Evolutionary conservation across 2,113 vertebrate genomes (phyloP), one percentile per base, ranked within the genome.

Genomic region (Atherinomorus stipes): DNA sequence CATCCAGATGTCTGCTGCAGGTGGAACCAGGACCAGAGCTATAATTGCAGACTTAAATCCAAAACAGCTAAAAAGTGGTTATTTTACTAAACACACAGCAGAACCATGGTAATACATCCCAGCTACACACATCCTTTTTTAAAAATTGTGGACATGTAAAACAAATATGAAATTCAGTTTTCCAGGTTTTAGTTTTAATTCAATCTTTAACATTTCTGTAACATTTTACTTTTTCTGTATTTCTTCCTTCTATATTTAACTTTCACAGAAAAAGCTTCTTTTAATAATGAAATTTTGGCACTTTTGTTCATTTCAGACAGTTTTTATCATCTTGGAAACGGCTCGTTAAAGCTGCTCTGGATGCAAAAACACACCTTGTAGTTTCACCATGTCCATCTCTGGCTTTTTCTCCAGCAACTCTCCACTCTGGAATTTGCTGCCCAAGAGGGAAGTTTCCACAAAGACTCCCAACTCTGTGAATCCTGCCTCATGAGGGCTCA

Each of bases 401-500:
- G 62, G 62, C 31, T 25, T 78, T 80, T 49, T 3, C 63, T 89
- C 80, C 63, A 74, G 25, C 60, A 92, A 67, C 18, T 58, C 26
- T 58, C 88, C 86, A 0, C 1, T 45, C 10, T 89, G 18, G 26
- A 88, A 90, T 25, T 28, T 81, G 74, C 88, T 88, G 9, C 83
- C 85, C 75, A 92, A 61, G 0, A 85, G 56, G 56, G 88, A 82
- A 0, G 86, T 90, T 19, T 87, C 28, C 0, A 90, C 4, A 28
- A 86, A 90, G 37, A 88, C 18, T 7, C 62, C 88, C 53, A 92
- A 2, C 54, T 91, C 90, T 8, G 88, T 74, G 54, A 92, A 92
- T 19, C 90, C 90, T 1, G 76, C 83, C 51, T 89, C 81, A 1
- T 92, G 86, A 21, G 90, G 90, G 4, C 45, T 91, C 42, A 89